A percentile compares a stretch with the other conserved stretches of the same genome.
Conservation (phyloP, 1,140 invertebrate species). For the Leguminivora glycinivorella region DNA sequence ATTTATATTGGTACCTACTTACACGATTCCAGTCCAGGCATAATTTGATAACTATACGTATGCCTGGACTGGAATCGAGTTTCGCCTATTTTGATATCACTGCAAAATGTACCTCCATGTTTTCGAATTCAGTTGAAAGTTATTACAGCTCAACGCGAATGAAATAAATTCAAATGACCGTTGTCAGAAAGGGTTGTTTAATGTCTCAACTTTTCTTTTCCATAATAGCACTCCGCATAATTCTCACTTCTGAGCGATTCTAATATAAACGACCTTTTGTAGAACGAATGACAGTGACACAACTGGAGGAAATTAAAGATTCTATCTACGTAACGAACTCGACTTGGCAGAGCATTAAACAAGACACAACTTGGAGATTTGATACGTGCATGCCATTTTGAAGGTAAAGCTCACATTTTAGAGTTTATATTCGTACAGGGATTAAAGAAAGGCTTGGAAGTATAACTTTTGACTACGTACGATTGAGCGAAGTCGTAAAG, state of each 20-base stretch:
- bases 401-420: neutral
- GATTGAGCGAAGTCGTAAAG: neutral
- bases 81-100: too few relatives aligned
- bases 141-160: neutral
- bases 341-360: constrained; percentile 36
- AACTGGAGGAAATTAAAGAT: constrained; percentile 59
- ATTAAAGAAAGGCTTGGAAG: neutral
- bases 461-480: constrained; percentile 9
- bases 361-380: constrained; percentile 35
- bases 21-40: too few relatives aligned
- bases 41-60: too few relatives aligned
- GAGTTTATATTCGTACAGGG: neutral
- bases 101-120: too few relatives aligned
- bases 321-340: constrained; percentile 55
- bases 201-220: constrained; percentile 21
- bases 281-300: constrained; percentile 43
- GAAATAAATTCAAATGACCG: neutral
- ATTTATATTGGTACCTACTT: too few relatives aligned
- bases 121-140: too few relatives aligned
- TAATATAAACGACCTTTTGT: constrained; percentile 40
- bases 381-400: constrained; percentile 6
- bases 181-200: constrained; percentile 13
- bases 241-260: constrained; percentile 38
- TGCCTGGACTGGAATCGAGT: too few relatives aligned
- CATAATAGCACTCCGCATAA: constrained; percentile 29